phyloP scores from a whole-genome alignment of 2,113 vertebrate genomes.

The Crotalus tigris region DNA sequence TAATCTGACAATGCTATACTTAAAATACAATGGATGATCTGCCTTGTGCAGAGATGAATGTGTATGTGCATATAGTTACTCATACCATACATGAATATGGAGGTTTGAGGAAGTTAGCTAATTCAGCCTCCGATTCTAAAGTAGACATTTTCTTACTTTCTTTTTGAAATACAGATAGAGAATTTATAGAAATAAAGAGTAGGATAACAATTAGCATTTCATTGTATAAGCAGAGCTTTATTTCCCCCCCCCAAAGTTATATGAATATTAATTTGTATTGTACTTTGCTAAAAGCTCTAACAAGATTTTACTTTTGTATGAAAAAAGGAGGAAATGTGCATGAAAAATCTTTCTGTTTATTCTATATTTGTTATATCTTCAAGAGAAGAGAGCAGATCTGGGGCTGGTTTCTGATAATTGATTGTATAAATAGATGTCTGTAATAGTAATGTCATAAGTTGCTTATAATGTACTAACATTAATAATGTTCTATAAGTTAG shows the following conservation, averaged over 20 bases:
- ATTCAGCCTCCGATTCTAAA: neutral
- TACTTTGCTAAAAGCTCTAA: neutral
- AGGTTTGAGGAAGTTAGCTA: neutral
- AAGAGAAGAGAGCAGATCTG: neutral
- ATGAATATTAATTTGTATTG: constrained; percentile 38
- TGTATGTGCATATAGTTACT: neutral
- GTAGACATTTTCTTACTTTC: neutral
- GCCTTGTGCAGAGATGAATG: neutral
- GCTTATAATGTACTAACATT: neutral
- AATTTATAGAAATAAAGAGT: neutral
- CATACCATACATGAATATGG: neutral
- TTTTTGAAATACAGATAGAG: neutral
- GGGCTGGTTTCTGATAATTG: neutral
- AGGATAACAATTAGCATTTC: neutral
- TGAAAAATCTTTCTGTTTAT: neutral
- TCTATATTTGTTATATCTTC: neutral
- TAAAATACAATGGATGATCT: neutral
- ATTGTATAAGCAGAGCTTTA: constrained; percentile 8
- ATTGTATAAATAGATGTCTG: neutral
- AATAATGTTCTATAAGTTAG: neutral
- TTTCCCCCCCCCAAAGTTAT: neutral
- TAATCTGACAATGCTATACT: neutral
- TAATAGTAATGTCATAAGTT: neutral
- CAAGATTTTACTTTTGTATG: neutral
- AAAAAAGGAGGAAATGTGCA: neutral